phyloP scores from a whole-genome alignment of 1,140 invertebrate species.

The Eufriesea mexicana region DNA sequence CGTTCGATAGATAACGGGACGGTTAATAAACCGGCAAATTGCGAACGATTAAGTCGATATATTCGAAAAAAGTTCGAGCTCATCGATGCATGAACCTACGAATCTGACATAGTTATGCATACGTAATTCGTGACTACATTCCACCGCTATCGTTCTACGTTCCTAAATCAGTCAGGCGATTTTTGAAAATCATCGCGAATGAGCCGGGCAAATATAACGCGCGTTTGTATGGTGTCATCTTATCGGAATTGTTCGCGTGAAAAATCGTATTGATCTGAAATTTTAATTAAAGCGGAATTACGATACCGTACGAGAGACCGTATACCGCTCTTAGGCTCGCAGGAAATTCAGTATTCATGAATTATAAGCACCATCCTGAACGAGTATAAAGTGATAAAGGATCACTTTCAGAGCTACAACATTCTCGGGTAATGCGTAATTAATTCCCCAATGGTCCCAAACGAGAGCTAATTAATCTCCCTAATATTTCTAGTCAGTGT shows the following conservation, averaged over 20 bases:
- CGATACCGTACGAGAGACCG: too few species aligned
- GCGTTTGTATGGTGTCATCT: too few species aligned
- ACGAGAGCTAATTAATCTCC: constrained; percentile 7
- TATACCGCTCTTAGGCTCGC: background rate
- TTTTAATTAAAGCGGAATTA: background rate
- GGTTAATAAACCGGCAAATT: constrained; percentile 23
- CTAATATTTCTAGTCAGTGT: constrained; percentile 11
- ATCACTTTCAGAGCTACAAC: background rate
- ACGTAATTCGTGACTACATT: constrained; percentile 14
- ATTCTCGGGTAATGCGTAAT: background rate
- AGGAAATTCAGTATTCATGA: background rate
- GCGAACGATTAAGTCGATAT: constrained; percentile 6
- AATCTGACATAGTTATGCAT: background rate
- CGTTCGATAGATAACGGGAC: constrained; percentile 30
- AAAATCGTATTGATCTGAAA: too few species aligned
- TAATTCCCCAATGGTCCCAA: background rate
- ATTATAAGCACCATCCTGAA: background rate
- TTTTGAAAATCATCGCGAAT: too few species aligned
- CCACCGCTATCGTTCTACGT: background rate
- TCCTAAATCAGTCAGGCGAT: too few species aligned
- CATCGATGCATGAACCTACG: constrained; percentile 17
- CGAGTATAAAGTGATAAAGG: background rate
- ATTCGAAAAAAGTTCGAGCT: constrained; percentile 24
- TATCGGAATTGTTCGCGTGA: too few species aligned
- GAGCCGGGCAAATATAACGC: too few species aligned